These are phyloP conservation scores for Schizopygopsis pylzovi DNA, from an alignment of 2,797 vertebrate species.

Conservation along the genomic window DNA sequence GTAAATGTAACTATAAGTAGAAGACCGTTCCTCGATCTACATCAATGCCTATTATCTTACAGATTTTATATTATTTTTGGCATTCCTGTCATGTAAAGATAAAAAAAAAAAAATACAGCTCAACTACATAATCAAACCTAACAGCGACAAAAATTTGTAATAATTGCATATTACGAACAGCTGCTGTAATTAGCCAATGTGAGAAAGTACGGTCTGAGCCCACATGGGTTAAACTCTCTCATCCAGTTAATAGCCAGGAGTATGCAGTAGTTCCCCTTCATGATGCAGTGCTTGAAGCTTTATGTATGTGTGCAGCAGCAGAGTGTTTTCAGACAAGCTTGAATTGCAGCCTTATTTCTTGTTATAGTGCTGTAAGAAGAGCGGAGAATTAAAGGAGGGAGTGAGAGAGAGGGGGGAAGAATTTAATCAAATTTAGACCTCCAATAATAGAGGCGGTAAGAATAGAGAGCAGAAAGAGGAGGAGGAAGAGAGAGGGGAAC, in stretches of 20 bases:
- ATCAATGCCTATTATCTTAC: background rate
- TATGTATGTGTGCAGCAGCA: background rate
- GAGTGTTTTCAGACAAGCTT: conserved; percentile 22
- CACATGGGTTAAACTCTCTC: conserved; percentile 16
- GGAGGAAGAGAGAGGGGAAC: conserved; percentile 24
- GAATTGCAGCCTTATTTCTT: conserved; percentile 35
- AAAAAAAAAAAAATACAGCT: too few species aligned
- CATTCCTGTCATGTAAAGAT: too few species aligned
- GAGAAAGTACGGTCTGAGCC: background rate
- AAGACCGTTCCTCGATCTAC: background rate
- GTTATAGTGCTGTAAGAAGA: conserved; percentile 26
- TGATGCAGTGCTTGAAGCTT: conserved; percentile 15
- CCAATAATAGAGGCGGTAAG: conserved; percentile 43
- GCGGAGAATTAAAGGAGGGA: conserved; percentile 21
- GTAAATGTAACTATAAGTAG: background rate
- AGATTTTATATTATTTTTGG: background rate
- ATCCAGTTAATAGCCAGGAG: background rate
- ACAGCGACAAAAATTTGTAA: background rate
- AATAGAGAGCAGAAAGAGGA: conserved; percentile 22
- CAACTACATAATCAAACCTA: background rate
- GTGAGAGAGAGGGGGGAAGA: conserved; percentile 4
- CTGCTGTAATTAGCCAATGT: background rate
- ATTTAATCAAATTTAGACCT: conserved; percentile 46
- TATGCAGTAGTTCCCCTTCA: conserved; percentile 3
- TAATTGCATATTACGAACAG: background rate